These are phyloP conservation scores for Muscicapa comitata DNA, from an alignment of 2,797 vertebrate genomes.

Conservation along the genomic window DNA sequence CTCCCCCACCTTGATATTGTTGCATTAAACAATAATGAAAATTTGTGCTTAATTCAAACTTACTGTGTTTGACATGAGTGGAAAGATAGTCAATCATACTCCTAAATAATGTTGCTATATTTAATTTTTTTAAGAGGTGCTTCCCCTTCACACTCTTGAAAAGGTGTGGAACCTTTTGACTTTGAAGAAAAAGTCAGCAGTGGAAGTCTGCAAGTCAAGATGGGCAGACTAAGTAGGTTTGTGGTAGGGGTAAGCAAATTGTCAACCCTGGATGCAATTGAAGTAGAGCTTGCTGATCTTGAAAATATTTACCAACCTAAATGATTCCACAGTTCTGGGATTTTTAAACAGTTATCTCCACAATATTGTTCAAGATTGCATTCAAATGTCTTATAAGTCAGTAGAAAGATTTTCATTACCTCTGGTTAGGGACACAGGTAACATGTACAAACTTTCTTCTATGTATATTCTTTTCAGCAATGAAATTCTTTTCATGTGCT, in stretches of 20 bases:
- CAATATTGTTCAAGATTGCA: not conserved
- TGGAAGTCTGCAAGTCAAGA: not conserved
- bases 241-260: not conserved
- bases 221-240: not conserved
- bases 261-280: not conserved
- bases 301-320: not conserved
- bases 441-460: not conserved
- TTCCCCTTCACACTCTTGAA: no score
- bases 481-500: not conserved
- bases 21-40: no score
- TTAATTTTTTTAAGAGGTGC: no score
- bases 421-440: not conserved
- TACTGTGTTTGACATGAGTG: no score
- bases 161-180: no score
- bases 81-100: no score
- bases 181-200: no score
- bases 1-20: no score
- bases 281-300: not conserved
- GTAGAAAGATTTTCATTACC: not conserved
- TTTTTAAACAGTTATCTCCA: not conserved
- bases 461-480: not conserved
- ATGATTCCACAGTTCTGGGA: not conserved
- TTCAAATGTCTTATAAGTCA: not conserved
- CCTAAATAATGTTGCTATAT: no score
- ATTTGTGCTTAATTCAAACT: no score